These are phyloP conservation scores for Lasioglossum calceatum DNA, from an alignment of 2,888 invertebrate species.

Conservation along the genomic window DNA sequence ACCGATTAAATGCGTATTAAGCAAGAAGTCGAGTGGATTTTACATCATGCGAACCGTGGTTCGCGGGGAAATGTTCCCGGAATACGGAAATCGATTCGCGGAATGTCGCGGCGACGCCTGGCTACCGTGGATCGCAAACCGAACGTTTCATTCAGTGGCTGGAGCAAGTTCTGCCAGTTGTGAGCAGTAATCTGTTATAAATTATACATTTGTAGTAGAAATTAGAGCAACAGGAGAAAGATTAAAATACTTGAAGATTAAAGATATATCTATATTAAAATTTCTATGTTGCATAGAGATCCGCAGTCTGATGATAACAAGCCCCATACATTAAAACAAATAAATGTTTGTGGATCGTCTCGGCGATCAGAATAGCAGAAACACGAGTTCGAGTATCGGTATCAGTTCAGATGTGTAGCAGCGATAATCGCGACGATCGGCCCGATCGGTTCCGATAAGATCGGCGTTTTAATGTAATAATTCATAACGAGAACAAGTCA, in stretches of 20 bases:
- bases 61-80: not conserved
- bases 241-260: too few species aligned
- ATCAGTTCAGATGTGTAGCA: slow-evolving; percentile 29
- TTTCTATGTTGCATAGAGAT: too few species aligned
- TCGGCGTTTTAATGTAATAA: slow-evolving; percentile 56
- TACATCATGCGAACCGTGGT: not conserved
- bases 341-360: not conserved
- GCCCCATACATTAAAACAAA: not conserved
- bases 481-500: slow-evolving; percentile 58
- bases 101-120: not conserved
- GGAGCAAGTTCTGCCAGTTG: not conserved
- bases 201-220: too few species aligned
- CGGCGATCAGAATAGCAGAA: not conserved
- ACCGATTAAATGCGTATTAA: slow-evolving; percentile 40
- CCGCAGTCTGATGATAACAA: not conserved
- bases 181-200: too few species aligned
- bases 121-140: not conserved
- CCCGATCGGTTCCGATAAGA: slow-evolving; percentile 57
- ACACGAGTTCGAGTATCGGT: slow-evolving; percentile 26
- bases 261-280: too few species aligned
- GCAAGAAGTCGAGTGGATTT: not conserved
- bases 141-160: not conserved
- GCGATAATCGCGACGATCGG: slow-evolving; percentile 48
- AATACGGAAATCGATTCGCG: slow-evolving; percentile 3
- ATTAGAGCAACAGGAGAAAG: too few species aligned